A percentile compares a stretch with the other conserved stretches of the same genome.
Conservation (phyloP, 1,140 invertebrate species). For the Venustaconcha ellipsiformis region DNA sequence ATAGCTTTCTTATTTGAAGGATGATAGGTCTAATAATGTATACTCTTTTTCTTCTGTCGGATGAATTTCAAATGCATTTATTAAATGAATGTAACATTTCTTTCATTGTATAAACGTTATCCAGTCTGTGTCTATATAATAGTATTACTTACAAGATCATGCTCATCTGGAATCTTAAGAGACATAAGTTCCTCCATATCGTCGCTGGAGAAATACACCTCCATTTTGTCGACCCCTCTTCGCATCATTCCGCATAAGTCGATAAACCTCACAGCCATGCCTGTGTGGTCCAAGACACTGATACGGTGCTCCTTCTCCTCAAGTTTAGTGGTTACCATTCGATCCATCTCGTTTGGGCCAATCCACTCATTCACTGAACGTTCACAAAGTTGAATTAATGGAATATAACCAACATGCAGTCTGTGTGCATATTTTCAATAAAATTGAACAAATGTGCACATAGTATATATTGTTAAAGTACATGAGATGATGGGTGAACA, state of each 20-base stretch:
- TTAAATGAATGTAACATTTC: not conserved
- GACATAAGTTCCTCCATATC: conserved; percentile 10
- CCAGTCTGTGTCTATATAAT: too few species aligned
- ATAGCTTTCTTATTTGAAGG: too few species aligned
- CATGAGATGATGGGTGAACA: too few species aligned
- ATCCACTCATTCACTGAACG: conserved; percentile 20
- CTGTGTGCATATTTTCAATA: too few species aligned
- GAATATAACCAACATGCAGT: too few species aligned
- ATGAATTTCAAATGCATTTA: not conserved
- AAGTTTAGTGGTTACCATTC: conserved; percentile 12
- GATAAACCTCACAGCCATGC: conserved; percentile 24
- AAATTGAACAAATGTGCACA: too few species aligned
- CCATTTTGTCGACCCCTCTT: conserved; percentile 1
- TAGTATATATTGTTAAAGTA: too few species aligned
- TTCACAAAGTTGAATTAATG: not conserved
- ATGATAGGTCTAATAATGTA: too few species aligned
- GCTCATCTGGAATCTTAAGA: conserved; percentile 21
- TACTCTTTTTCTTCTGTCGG: not conserved
- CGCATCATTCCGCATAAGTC: conserved; percentile 18
- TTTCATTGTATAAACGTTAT: too few species aligned
- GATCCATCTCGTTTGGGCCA: conserved; percentile 13
- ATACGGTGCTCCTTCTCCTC: conserved; percentile 6
- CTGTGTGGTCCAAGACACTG: conserved; percentile 9
- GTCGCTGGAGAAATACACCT: conserved; percentile 29
- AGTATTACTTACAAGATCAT: conserved; percentile 25